Conservation (phyloP, 1,140 invertebrate species). For the Euborellia annulipes region DNA sequence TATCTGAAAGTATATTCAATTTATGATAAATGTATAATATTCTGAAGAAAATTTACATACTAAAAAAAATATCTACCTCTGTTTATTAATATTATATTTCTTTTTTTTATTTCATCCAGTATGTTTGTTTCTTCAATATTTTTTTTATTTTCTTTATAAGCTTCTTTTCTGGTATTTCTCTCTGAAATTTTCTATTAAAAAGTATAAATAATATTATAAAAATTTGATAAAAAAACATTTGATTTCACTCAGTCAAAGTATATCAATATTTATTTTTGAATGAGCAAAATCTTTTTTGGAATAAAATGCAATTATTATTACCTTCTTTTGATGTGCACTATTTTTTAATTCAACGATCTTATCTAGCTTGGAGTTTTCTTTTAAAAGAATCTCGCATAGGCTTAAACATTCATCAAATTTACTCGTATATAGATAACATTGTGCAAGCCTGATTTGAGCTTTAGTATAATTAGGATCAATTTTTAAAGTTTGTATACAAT, state of each 20-base stretch:
- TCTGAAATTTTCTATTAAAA: conserved; percentile 24
- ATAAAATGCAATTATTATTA: conserved; percentile 21
- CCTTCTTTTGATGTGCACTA: conserved; percentile 36
- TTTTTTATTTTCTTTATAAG: neutral
- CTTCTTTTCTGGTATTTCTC: conserved; percentile 25
- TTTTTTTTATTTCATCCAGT: neutral
- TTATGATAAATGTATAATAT: too few species aligned
- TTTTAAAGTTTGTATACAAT: conserved; percentile 60
- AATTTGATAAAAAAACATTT: conserved; percentile 4
- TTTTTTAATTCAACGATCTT: conserved; percentile 39
- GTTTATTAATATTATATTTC: neutral
- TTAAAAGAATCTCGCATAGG: conserved; percentile 55
- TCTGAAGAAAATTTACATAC: neutral
- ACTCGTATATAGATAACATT: conserved; percentile 49
- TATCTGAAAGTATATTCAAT: too few species aligned
- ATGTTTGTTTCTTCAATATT: neutral
- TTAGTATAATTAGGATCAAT: conserved; percentile 66
- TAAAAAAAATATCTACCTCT: neutral
- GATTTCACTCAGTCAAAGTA: too few species aligned
- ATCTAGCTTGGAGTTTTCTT: conserved; percentile 35
- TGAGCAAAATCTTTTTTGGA: too few species aligned
- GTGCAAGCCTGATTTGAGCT: conserved; percentile 54
- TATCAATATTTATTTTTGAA: too few species aligned
- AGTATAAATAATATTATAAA: conserved; percentile 6
- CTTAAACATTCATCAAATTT: conserved; percentile 55